Base-by-base conservation (phyloP, 2,797 vertebrate genomes). In the Sebastes nivosus region DNA sequence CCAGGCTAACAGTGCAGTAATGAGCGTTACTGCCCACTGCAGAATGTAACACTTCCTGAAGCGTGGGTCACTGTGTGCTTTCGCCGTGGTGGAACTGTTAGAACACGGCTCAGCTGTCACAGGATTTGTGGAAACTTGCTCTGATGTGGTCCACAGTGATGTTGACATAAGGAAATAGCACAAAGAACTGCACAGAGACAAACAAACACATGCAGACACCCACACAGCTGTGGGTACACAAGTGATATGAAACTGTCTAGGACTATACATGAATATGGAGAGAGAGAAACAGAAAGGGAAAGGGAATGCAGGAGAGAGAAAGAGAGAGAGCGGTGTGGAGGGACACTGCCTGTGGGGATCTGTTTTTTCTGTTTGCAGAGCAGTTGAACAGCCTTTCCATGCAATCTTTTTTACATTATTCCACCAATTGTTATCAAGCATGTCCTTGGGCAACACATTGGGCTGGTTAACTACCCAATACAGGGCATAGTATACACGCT, bases 381-480 rank as follows among this genome's bases (percentile, higher is more conserved):
- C 54, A 30, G 60, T 59, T 67, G 27, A 85, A 81, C 58, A 76
- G 65, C 59, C 42, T 77, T 74, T 73, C 67, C n/a, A 36, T 79
- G 76, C 50, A 69, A 46, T 60, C 72, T 73, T 79, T 82, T 84
- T 69, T 46, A 72, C 64, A 85, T 83, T 78, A 83, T 87, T 87
- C 70, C 65, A 63, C 63, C 78, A 89, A 38, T 84, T 89, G 72
- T 88, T 89, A 88, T 87, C 85, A 87, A 71, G 34, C 64, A 79
- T 87, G 79, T 86, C 91, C 84, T 57, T 3, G 11, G 85, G 89
- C 70, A 83, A 63, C 84, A 88, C 80, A 80, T 36, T 84, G 70
- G 59, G 64, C 70, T 69, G 67, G 78, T 89, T 85, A 90, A 86
- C 84, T 75, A 85, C 32, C 77, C 75, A 82, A 85, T 78, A 85